Percentiles rank a stretch among this genome's conserved stretches.
Conservation (phyloP, 2,888 invertebrate species). For the Callosobruchus maculatus region DNA sequence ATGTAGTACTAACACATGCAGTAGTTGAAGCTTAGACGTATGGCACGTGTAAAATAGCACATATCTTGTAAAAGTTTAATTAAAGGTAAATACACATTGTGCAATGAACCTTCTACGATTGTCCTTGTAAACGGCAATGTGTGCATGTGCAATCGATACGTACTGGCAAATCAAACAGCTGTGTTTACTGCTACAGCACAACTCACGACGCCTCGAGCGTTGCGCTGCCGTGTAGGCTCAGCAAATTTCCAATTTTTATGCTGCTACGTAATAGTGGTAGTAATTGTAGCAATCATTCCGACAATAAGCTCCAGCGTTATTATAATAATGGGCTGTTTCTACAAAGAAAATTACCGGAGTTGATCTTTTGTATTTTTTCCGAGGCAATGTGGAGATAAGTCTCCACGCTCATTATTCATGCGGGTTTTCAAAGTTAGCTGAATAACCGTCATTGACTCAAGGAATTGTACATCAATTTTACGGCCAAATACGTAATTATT, state of each 20-base stretch:
- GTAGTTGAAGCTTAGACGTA: no score
- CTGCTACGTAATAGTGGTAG: not conserved
- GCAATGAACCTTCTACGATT: slow-evolving; percentile 35
- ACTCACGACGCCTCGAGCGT: not conserved
- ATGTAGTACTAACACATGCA: no score
- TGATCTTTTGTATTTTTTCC: not conserved
- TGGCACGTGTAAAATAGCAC: no score
- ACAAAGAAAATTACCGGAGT: not conserved
- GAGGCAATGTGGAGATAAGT: not conserved
- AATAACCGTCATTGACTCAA: no score
- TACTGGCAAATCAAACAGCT: slow-evolving; percentile 38
- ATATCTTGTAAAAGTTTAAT: not conserved
- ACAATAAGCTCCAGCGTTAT: not conserved
- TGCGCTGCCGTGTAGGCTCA: not conserved
- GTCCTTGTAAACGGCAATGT: slow-evolving; percentile 36
- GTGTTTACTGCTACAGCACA: slow-evolving; percentile 30
- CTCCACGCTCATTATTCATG: no score
- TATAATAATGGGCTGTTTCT: not conserved
- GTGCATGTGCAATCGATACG: slow-evolving; percentile 38
- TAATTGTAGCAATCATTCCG: not conserved
- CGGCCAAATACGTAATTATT: no score
- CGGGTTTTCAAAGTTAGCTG: no score
- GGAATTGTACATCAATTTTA: no score
- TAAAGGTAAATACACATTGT: slow-evolving; percentile 25
- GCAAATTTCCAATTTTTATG: not conserved